These are phyloP conservation scores for Babylonia areolata DNA, from an alignment of 1,140 invertebrate genomes.

Conservation along the genomic window DNA sequence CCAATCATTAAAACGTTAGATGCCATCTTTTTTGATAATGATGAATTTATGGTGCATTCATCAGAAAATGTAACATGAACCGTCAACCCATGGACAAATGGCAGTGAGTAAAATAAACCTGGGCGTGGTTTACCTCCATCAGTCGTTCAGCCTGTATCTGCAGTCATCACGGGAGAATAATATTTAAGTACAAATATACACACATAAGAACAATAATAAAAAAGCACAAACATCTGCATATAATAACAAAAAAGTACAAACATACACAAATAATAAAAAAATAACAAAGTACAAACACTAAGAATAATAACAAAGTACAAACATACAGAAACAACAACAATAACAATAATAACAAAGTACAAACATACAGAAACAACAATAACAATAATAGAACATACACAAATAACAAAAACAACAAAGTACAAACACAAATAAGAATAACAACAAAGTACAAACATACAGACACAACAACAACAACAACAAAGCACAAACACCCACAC, in stretches of 20 bases:
- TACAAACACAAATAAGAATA: background rate
- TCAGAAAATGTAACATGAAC: background rate
- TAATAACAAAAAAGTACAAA: background rate
- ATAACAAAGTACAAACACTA: background rate
- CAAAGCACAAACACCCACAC: too few relatives aligned
- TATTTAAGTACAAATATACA: background rate
- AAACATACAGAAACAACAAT: background rate
- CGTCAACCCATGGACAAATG: background rate
- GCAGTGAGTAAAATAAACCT: background rate
- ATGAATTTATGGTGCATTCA: too few relatives aligned
- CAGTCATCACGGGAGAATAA: slow-evolving; percentile 2
- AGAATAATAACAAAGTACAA: background rate
- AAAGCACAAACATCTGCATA: too few relatives aligned
- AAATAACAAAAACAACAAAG: background rate
- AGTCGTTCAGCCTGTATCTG: slow-evolving; percentile 32
- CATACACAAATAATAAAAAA: background rate
- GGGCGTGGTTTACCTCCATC: slow-evolving; percentile 38
- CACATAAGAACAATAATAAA: background rate
- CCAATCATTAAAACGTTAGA: too few relatives aligned
- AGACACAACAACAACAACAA: background rate
- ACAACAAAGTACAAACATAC: too few relatives aligned
- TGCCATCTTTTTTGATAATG: too few relatives aligned
- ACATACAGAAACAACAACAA: background rate
- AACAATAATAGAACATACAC: background rate
- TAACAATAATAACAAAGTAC: background rate